Conservation (phyloP, 2,888 invertebrate genomes). For the Thumatha senex region DNA sequence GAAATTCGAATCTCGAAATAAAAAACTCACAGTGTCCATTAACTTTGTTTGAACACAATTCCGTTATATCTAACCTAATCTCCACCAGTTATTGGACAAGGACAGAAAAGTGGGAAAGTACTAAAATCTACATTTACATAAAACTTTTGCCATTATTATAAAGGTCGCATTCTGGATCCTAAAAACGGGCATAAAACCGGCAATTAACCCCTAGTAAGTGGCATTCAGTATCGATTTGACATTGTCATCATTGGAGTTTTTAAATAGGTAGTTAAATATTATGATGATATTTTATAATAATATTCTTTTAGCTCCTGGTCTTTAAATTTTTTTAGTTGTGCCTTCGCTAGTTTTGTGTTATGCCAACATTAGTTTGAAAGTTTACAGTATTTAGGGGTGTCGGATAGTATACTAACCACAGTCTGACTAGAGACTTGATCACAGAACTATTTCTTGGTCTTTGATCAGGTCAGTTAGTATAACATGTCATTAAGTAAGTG, state of each 20-base stretch:
- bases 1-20: background rate
- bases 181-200: background rate
- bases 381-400: no score
- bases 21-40: background rate
- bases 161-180: background rate
- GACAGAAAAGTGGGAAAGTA: background rate
- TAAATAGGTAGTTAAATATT: background rate
- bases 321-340: no score
- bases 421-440: no score
- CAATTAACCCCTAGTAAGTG: background rate
- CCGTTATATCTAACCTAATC: background rate
- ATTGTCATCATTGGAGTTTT: background rate
- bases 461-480: no score
- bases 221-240: background rate
- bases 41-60: background rate
- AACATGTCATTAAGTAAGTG: no score
- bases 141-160: background rate
- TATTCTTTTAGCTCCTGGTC: no score
- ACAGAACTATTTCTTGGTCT: no score
- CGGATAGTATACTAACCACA: no score
- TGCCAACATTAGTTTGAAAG: no score
- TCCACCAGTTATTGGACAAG: background rate
- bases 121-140: background rate
- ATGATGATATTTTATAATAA: background rate
- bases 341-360: no score